phyloP scores from a whole-genome alignment of 2,113 vertebrate genomes.

The Xerus inauris region DNA sequence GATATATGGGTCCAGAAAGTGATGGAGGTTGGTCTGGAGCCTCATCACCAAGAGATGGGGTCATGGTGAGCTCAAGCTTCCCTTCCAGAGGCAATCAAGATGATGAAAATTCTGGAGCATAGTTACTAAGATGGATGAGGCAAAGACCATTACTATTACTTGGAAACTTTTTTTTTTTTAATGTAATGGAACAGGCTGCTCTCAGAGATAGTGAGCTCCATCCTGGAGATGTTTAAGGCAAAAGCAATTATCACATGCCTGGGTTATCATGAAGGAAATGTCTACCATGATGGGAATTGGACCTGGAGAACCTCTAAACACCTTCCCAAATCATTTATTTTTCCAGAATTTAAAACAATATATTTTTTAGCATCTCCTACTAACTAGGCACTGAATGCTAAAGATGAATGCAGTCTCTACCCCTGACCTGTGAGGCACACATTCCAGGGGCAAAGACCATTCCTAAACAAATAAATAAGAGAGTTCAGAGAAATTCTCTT shows the following conservation, averaged over 20 bases:
- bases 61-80: background rate
- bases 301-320: background rate
- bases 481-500: background rate
- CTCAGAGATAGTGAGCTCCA: background rate
- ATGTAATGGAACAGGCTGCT: background rate
- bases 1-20: background rate
- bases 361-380: background rate
- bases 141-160: accelerated
- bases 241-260: background rate
- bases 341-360: background rate
- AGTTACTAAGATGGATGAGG: too few relatives aligned
- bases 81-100: background rate
- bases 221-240: background rate
- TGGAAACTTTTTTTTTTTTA: background rate
- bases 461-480: background rate
- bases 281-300: background rate
- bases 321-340: background rate
- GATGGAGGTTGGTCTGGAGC: background rate
- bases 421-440: background rate
- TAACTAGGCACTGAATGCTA: too few relatives aligned
- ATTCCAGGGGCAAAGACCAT: background rate
- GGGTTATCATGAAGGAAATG: background rate
- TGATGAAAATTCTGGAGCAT: background rate
- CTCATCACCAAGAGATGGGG: background rate
- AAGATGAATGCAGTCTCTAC: background rate